Percentiles rank a stretch among this genome's conserved stretches.
Conservation (phyloP, 1,140 invertebrate genomes). For the Heterodera schachtii region DNA sequence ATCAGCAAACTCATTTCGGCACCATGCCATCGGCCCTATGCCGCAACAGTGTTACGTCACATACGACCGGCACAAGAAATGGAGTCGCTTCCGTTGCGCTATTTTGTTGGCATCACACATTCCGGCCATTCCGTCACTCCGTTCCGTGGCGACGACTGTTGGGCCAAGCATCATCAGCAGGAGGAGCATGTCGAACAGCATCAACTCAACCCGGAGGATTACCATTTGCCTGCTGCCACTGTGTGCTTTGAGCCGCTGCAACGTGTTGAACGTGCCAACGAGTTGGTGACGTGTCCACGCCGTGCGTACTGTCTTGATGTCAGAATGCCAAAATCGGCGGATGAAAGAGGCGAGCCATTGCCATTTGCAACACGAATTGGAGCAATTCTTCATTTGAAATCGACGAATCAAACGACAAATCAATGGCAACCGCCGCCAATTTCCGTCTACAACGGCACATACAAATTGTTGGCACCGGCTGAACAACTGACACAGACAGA, state of each 20-base stretch:
- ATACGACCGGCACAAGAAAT: conserved; percentile 17
- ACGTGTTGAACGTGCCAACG: conserved; percentile 22
- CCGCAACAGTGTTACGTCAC: conserved; percentile 3
- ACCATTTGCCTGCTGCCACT: not conserved
- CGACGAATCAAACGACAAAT: not conserved
- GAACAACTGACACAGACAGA: not conserved
- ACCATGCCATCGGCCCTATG: not conserved
- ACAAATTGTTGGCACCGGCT: not conserved
- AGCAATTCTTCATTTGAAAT: not conserved
- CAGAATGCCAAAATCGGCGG: not conserved
- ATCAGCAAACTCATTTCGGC: conserved; percentile 24
- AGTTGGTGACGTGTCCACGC: conserved; percentile 6
- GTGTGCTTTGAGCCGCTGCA: conserved; percentile 3
- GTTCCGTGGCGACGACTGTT: conserved; percentile 2
- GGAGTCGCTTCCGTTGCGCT: conserved; percentile 32
- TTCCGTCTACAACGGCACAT: not conserved
- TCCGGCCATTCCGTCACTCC: conserved; percentile 39
- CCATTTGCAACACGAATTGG: not conserved
- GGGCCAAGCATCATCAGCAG: not conserved
- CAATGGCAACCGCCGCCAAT: not conserved
- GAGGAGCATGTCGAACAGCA: conserved; percentile 19
- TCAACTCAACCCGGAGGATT: conserved; percentile 11
- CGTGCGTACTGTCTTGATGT: no score
- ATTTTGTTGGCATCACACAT: conserved; percentile 38
- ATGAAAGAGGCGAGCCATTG: not conserved